Percentiles rank a stretch among this genome's conserved stretches.
phyloP scores from a whole-genome alignment of 2,888 invertebrate species.

The Acleris cristana region DNA sequence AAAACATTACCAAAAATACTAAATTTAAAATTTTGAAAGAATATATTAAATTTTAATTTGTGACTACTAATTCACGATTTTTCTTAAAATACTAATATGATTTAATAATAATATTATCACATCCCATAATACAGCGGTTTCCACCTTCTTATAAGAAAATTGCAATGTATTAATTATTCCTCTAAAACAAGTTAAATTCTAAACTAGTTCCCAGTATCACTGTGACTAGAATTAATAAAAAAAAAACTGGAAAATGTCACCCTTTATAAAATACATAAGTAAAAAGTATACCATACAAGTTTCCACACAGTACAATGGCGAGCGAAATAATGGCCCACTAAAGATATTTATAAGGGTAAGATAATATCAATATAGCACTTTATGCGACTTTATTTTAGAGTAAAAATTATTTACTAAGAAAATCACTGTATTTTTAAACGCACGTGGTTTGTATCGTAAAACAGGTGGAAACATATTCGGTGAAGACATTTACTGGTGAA shows the following conservation, averaged over 20 bases:
- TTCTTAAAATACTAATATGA: background rate
- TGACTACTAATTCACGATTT: background rate
- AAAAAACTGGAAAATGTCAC: constrained; percentile 48
- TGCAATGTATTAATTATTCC: constrained; percentile 27
- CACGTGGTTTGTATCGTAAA: background rate
- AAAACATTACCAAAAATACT: background rate
- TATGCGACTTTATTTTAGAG: constrained; percentile 22
- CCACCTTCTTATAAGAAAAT: background rate
- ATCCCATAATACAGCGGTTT: background rate
- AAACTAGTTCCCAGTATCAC: constrained; percentile 70
- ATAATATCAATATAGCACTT: constrained; percentile 36
- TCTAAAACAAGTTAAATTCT: constrained; percentile 38
- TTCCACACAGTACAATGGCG: constrained; percentile 46
- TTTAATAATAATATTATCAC: background rate
- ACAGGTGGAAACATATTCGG: background rate
- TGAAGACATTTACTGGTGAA: no score
- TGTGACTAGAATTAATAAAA: constrained; percentile 72
- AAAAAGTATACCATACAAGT: constrained; percentile 35
- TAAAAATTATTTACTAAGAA: constrained; percentile 12
- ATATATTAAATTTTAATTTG: background rate
- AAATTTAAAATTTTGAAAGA: background rate
- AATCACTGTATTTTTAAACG: constrained; percentile 10
- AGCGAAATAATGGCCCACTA: constrained; percentile 50
- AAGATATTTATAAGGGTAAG: constrained; percentile 36
- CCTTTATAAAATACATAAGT: constrained; percentile 43